These are phyloP conservation scores for Spialia ferax DNA, from an alignment of 2,888 invertebrate species.

Conservation along the genomic window DNA sequence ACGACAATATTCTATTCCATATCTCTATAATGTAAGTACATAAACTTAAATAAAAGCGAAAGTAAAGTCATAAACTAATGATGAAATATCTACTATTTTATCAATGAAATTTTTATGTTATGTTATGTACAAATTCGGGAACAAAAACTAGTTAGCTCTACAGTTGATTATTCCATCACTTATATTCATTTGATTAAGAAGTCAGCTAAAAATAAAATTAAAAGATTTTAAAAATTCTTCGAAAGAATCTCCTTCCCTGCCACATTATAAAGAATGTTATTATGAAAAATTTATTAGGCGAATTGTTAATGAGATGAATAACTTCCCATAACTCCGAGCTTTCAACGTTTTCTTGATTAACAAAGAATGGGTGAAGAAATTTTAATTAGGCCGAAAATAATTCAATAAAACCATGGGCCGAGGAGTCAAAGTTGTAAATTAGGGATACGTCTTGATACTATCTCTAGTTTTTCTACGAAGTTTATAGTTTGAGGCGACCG, in stretches of 20 bases:
- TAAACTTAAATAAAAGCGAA: too few relatives aligned
- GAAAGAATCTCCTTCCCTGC: background rate
- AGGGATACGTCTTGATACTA: constrained; percentile 63
- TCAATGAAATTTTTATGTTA: too few relatives aligned
- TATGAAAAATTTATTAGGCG: constrained; percentile 14
- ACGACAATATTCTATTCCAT: too few relatives aligned
- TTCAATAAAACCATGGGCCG: constrained; percentile 71
- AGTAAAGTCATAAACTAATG: too few relatives aligned
- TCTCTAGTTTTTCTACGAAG: constrained; percentile 64
- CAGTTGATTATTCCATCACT: too few relatives aligned
- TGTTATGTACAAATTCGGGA: too few relatives aligned
- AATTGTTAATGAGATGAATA: constrained; percentile 63
- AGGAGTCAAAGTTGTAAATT: constrained; percentile 71
- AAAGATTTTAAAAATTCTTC: background rate
- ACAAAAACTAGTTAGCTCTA: too few relatives aligned
- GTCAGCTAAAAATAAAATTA: background rate
- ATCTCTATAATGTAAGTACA: too few relatives aligned
- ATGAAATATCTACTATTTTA: too few relatives aligned
- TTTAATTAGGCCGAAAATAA: constrained; percentile 80
- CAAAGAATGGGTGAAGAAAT: constrained; percentile 63
- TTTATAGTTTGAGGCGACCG: constrained; percentile 63
- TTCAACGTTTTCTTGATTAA: constrained; percentile 48
- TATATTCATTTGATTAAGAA: background rate
- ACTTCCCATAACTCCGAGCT: constrained; percentile 53
- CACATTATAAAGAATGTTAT: constrained; percentile 4